Percentiles rank a stretch among this genome's conserved stretches.
phyloP scores from a whole-genome alignment of 2,888 invertebrate species.

The Amiota minor region DNA sequence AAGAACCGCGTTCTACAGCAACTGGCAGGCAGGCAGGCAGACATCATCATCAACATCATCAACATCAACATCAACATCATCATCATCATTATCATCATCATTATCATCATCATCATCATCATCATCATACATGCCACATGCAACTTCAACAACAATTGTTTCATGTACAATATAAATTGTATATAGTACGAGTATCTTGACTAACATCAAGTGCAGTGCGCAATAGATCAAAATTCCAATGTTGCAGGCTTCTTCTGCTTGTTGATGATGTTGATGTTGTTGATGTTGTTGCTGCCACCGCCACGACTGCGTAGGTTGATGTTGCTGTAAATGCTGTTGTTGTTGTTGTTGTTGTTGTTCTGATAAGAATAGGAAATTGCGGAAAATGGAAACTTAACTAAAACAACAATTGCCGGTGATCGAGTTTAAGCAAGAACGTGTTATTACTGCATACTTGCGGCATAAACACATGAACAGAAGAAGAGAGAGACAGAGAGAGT shows the following conservation, averaged over 20 bases:
- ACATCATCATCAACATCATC: no score
- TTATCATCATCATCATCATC: no score
- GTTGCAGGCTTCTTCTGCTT: background rate
- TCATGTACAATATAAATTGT: background rate
- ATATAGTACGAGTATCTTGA: background rate
- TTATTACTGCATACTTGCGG: constrained; percentile 13
- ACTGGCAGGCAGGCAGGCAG: no score
- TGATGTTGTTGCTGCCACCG: background rate
- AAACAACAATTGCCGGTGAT: constrained; percentile 17
- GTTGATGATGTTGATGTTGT: constrained; percentile 28
- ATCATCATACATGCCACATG: background rate
- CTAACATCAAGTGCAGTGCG: constrained; percentile 6
- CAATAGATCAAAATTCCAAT: constrained; percentile 16
- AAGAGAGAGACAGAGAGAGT: background rate
- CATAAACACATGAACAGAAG: background rate
- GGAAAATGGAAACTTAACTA: constrained; percentile 24
- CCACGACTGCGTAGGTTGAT: background rate
- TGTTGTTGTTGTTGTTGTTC: constrained; percentile 9
- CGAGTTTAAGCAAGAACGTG: constrained; percentile 23
- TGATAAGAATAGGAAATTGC: constrained; percentile 38
- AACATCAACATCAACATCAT: background rate
- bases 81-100: no score
- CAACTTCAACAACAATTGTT: constrained; percentile 5
- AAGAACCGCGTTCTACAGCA: background rate
- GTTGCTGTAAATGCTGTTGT: background rate